Base-by-base conservation (phyloP, 2,888 invertebrate species). In the Helicoverpa assulta region DNA sequence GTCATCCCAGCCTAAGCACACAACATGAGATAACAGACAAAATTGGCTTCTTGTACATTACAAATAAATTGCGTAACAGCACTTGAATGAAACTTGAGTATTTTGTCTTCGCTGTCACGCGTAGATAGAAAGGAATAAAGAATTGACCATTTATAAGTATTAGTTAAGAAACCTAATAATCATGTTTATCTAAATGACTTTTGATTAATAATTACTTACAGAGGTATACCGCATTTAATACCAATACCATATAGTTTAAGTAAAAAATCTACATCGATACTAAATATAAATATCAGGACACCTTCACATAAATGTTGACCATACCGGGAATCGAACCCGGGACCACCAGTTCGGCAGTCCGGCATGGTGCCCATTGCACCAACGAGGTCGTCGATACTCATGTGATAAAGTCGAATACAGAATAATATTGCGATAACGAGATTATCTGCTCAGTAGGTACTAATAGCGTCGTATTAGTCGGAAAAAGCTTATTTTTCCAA, bases 1-100 rank as follows among this genome's bases (percentile, higher is more conserved):
- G 72, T 64, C 72, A 61, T 72, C 37, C 57, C n/a, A 65, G 37
- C 76, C 61, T 67, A 72, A 67, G 51, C 37, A 67, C 52, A 72
- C 78, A 76, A 7, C 37, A 37, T 2, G 10, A 62, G n/a, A 70
- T 47, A 66, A 52, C 54, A 33, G 43, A 64, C 51, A 37, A 64
- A 64, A 77, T 64, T 72, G 67, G 50, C 72, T 64, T n/a, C 52
- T 57, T 10, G 29, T 50, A 40, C 29, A 26, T 16, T 52, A 60
- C 29, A 65, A 18, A 57, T 53, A 51, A 60, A 57, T 52, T 53
- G 53, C 5, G 56, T 26, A 40, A 1, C 5, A 71, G 37, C 47
- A 51, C 10, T 12, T 55, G 18, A 50, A 40, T 33, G 50, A 33
- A 51, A 29, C 37, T 51, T 8, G 5, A 47, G 26, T 65, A 47